Percentiles rank a stretch among this genome's conserved stretches.
Evolutionary conservation across 2,113 vertebrate species (phyloP).

Genomic region (human (Homo sapiens)): DNA sequence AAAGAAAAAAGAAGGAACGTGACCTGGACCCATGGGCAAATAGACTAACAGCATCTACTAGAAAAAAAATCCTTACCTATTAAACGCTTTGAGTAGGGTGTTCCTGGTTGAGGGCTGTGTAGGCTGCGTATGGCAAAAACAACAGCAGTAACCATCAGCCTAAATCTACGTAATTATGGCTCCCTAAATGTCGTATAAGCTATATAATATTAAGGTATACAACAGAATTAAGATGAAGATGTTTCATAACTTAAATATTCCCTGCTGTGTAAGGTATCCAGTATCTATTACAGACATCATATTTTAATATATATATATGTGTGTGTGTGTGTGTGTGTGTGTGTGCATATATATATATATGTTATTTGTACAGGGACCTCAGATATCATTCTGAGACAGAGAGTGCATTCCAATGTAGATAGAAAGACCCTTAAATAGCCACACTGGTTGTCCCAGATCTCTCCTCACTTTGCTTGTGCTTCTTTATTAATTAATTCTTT

Average conservation of each 20-base stretch:
- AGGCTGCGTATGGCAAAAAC: neutral
- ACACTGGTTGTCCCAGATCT: neutral
- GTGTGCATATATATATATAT: fast-evolving
- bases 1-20: neutral
- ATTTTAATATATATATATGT: neutral
- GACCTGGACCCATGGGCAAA: neutral
- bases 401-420: neutral
- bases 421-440: neutral
- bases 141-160: neutral
- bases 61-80: neutral
- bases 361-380: neutral
- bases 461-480: neutral
- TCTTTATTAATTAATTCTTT: neutral
- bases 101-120: neutral
- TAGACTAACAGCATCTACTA: neutral
- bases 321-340: no score
- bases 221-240: neutral
- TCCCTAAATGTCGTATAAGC: neutral
- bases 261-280: neutral
- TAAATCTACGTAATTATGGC: neutral
- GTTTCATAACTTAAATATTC: neutral
- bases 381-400: neutral
- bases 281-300: neutral
- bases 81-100: neutral
- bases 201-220: neutral